Conservation (phyloP, 1,140 invertebrate species). For the Brachionus angularis region DNA sequence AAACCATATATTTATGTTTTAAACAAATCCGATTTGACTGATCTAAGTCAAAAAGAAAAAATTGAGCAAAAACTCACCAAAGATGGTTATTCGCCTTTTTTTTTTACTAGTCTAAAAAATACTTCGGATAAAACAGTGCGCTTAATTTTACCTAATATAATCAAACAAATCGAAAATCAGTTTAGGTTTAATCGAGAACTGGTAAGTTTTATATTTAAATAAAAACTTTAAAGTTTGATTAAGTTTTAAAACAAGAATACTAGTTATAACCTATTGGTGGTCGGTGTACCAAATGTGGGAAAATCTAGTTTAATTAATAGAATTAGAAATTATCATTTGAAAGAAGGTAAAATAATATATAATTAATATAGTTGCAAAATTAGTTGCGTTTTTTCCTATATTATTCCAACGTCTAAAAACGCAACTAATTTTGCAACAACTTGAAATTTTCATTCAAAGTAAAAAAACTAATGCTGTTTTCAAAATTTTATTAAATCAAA, state of each 20-base stretch:
- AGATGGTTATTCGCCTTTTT: constrained; percentile 33
- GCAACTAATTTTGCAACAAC: no score
- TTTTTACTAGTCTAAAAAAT: constrained; percentile 30
- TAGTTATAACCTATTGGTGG: constrained; percentile 16
- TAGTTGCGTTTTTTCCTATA: no score
- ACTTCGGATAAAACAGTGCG: constrained; percentile 27
- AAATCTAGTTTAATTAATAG: constrained; percentile 44
- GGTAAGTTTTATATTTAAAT: neutral
- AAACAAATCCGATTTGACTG: constrained; percentile 37
- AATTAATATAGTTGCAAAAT: no score
- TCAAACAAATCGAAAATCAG: constrained; percentile 16
- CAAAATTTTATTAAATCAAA: no score
- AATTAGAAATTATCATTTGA: constrained; percentile 40
- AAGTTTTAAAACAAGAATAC: neutral
- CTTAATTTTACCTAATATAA: constrained; percentile 36
- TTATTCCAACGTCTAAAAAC: no score
- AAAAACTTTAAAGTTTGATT: neutral
- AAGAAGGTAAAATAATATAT: constrained; percentile 42
- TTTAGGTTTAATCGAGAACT: constrained; percentile 36
- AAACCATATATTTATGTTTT: constrained; percentile 36
- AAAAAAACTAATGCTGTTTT: no score
- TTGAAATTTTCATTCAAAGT: no score
- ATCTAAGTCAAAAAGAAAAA: neutral
- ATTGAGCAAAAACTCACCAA: neutral
- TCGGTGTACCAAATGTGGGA: constrained; percentile 44